Percentiles rank a stretch among this genome's conserved stretches.
Evolutionary conservation across 2,113 vertebrate genomes (phyloP).

Genomic region (Triplophysa siluroides): DNA sequence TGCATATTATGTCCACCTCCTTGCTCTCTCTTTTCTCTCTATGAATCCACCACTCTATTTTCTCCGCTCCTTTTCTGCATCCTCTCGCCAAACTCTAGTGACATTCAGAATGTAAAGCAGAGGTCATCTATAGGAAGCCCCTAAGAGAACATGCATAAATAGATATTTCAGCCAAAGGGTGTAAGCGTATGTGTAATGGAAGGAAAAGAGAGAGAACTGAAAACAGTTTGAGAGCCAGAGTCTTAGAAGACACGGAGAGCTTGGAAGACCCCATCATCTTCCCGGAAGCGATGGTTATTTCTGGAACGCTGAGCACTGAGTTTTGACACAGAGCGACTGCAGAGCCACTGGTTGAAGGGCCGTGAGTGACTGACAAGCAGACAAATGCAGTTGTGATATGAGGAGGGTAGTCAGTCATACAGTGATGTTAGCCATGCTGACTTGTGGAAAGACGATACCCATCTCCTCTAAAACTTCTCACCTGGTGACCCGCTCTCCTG

Average conservation of each 20-base stretch:
- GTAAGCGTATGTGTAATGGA: constrained; percentile 5
- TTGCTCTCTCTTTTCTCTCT: constrained; percentile 2
- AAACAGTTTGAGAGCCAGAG: constrained; percentile 9
- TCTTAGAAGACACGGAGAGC: background rate
- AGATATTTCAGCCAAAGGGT: constrained; percentile 32
- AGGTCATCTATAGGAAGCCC: constrained; percentile 28
- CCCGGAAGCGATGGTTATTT: constrained; percentile 42
- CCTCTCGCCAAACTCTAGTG: background rate
- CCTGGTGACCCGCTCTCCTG: background rate
- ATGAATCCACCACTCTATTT: background rate
- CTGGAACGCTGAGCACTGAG: constrained; percentile 36
- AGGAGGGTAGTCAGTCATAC: constrained; percentile 12
- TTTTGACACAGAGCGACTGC: constrained; percentile 33
- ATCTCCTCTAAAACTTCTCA: constrained; percentile 14
- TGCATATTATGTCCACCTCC: constrained; percentile 17
- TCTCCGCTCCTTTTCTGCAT: background rate
- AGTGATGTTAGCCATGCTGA: constrained; percentile 19
- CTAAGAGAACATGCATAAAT: constrained; percentile 33
- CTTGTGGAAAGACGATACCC: constrained; percentile 8
- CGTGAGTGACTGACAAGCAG: constrained; percentile 10
- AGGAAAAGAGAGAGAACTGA: constrained; percentile 9
- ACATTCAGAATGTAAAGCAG: constrained; percentile 11
- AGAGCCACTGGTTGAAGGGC: constrained; percentile 38
- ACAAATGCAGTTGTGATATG: constrained; percentile 12
- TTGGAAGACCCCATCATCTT: constrained; percentile 41